A percentile compares a stretch with the other conserved stretches of the same genome.
Conservation (phyloP, 2,888 invertebrate species). For the Acronicta aceris region DNA sequence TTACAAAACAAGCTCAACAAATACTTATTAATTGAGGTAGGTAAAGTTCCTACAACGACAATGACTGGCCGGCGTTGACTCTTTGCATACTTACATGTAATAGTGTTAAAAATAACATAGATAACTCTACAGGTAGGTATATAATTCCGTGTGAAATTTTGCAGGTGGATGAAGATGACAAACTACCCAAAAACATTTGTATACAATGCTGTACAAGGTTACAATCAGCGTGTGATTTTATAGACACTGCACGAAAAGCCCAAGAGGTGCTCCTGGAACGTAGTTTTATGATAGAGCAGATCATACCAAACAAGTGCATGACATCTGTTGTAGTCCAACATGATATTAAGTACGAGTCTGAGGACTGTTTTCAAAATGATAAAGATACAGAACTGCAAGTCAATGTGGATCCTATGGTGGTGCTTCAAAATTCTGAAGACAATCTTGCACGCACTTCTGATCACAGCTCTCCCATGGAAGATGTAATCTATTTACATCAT, state of each 20-base stretch:
- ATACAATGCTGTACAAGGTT: constrained; percentile 90
- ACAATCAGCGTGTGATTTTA: constrained; percentile 91
- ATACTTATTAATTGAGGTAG: constrained; percentile 91
- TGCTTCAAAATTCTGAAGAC: constrained; percentile 89
- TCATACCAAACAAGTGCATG: constrained; percentile 65
- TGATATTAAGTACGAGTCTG: constrained; percentile 51
- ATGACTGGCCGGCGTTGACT: background rate
- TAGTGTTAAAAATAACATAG: no score
- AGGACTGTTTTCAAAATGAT: constrained; percentile 61
- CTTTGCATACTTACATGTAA: no score
- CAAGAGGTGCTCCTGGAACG: constrained; percentile 88
- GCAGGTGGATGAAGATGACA: constrained; percentile 91
- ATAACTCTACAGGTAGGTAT: background rate
- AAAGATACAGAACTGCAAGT: constrained; percentile 90
- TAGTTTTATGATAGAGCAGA: constrained; percentile 78
- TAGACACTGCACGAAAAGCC: constrained; percentile 90
- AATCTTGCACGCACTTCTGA: constrained; percentile 58
- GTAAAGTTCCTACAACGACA: background rate
- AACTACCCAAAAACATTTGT: constrained; percentile 92
- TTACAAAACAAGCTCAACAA: constrained; percentile 91
- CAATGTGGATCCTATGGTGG: constrained; percentile 92
- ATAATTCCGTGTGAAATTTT: constrained; percentile 34
- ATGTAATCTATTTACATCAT: constrained; percentile 70
- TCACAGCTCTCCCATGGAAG: constrained; percentile 53
- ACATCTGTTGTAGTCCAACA: constrained; percentile 31